phyloP scores from a whole-genome alignment of 2,113 vertebrate species.

The Pelobates fuscus region DNA sequence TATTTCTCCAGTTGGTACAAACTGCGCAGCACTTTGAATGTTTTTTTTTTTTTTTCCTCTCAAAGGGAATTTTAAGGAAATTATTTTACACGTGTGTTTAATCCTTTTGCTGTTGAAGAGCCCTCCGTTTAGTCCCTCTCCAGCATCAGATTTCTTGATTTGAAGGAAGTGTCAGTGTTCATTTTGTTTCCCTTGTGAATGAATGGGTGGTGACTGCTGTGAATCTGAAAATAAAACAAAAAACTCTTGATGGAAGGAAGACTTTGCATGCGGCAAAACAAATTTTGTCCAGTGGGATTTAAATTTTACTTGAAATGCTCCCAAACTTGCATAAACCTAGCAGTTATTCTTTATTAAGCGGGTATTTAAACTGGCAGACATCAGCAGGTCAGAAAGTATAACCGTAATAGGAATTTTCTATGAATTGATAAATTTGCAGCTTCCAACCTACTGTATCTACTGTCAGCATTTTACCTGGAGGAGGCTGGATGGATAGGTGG shows the following conservation, averaged over 20 bases:
- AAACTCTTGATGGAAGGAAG: constrained; percentile 55
- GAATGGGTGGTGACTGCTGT: constrained; percentile 51
- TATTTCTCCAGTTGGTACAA: constrained; percentile 55
- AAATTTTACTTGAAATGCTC: constrained; percentile 75
- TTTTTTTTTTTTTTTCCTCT: background rate
- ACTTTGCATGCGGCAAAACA: constrained; percentile 66
- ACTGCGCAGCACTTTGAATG: constrained; percentile 56
- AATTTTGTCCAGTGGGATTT: constrained; percentile 59
- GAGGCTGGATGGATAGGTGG: background rate
- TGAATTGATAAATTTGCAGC: no score
- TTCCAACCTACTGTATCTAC: background rate
- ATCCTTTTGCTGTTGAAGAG: background rate
- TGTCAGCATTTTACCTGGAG: background rate
- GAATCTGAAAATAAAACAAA: constrained; percentile 55
- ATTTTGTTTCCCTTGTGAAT: constrained; percentile 7
- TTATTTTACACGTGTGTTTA: constrained; percentile 31
- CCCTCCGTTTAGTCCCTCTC: constrained; percentile 1
- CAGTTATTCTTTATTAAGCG: background rate
- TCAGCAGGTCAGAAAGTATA: background rate
- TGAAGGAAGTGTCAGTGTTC: constrained; percentile 51
- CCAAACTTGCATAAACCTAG: background rate
- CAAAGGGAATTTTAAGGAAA: constrained; percentile 50
- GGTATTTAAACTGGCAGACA: background rate
- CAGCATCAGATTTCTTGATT: constrained; percentile 8
- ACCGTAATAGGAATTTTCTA: background rate